These are phyloP conservation scores for Leucoraja ocellata DNA, from an alignment of 2,797 vertebrate genomes.

Conservation along the genomic window DNA sequence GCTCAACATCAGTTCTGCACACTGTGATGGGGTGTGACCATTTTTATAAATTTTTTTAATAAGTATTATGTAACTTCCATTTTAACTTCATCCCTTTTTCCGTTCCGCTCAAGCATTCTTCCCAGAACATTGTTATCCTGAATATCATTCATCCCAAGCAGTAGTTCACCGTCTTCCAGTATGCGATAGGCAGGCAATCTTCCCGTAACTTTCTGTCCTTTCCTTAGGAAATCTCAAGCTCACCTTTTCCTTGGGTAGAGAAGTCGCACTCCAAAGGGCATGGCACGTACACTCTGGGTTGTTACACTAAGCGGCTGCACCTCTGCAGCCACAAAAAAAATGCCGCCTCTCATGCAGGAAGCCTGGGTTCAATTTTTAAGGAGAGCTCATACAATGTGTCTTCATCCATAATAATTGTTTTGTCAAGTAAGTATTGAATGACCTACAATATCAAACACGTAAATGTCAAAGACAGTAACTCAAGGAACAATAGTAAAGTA, in stretches of 20 bases:
- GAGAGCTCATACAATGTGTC: conserved; percentile 90
- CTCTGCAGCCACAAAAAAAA: conserved; percentile 42
- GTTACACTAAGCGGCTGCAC: conserved; percentile 41
- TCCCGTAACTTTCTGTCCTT: conserved; percentile 43
- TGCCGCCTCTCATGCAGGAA: conserved; percentile 75
- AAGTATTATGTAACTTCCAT: background rate
- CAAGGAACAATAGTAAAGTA: background rate
- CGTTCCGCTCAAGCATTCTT: conserved; percentile 50
- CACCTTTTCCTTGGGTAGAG: conserved; percentile 40
- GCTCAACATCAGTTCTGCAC: background rate
- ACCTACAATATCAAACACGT: conserved; percentile 61
- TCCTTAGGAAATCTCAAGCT: conserved; percentile 46
- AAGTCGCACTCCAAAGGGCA: conserved; percentile 42
- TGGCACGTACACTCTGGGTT: conserved; percentile 48
- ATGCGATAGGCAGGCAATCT: conserved; percentile 33
- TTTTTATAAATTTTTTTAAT: background rate
- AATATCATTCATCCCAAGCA: conserved; percentile 39
- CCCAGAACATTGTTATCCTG: conserved; percentile 26
- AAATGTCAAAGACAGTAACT: conserved; percentile 2
- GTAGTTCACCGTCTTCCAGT: conserved; percentile 40
- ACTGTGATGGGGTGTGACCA: background rate
- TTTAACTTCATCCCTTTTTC: background rate
- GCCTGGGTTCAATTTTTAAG: conserved; percentile 85
- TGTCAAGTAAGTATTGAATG: conserved; percentile 89
- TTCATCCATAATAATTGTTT: conserved; percentile 87